A percentile compares a stretch with the other conserved stretches of the same genome.
These are phyloP conservation scores for Dipus sagitta DNA, from an alignment of 2,797 vertebrate species.

Conservation along the genomic window DNA sequence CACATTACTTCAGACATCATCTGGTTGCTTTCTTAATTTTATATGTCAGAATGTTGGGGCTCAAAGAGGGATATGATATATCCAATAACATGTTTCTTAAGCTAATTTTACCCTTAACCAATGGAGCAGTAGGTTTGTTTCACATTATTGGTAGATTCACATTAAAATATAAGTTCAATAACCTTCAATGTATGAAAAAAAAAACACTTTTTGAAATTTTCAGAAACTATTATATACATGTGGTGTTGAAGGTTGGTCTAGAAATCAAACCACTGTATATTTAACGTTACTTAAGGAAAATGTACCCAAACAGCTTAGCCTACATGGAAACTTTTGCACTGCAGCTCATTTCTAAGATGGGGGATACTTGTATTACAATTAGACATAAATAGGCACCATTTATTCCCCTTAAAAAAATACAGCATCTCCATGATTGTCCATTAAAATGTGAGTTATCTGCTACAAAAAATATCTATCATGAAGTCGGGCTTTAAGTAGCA, in stretches of 20 bases:
- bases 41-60: neutral
- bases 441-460: neutral
- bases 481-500: neutral
- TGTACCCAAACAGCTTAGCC: neutral
- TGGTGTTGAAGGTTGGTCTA: neutral
- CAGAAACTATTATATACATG: too few species aligned
- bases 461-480: neutral
- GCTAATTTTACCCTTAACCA: neutral
- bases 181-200: neutral
- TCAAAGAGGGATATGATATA: neutral
- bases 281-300: neutral
- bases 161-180: neutral
- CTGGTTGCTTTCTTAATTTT: neutral
- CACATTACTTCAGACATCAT: neutral
- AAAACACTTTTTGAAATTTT: neutral
- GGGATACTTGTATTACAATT: neutral
- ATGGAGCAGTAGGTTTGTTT: neutral
- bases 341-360: neutral
- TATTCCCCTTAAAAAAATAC: neutral
- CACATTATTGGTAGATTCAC: too few species aligned
- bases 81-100: neutral
- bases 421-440: neutral
- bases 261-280: neutral
- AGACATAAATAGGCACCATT: neutral
- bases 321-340: neutral